Conservation (phyloP, 35 echinoderm and acorn worm genomes). For the Heliocidaris erythrogramma region DNA sequence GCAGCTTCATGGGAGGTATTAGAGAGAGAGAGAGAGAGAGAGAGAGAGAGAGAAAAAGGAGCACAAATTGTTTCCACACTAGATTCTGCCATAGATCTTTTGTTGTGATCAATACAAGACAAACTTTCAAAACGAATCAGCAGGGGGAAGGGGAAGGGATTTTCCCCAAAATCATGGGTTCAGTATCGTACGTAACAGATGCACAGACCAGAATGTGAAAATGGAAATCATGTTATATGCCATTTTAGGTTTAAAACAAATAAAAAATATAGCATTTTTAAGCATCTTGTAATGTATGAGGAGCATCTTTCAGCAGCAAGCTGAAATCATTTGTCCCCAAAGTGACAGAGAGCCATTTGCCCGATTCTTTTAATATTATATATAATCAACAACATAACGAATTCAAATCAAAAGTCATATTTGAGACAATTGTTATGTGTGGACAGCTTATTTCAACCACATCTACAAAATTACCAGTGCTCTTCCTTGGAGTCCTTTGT, state of each 20-base stretch:
- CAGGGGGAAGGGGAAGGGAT: background rate
- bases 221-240: too few species aligned
- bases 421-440: background rate
- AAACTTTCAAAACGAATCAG: background rate
- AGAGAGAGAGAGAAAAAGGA: background rate
- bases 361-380: background rate
- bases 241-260: too few species aligned
- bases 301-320: too few species aligned
- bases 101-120: background rate
- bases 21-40: background rate
- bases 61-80: background rate
- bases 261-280: too few species aligned
- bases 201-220: too few species aligned
- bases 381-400: too few species aligned
- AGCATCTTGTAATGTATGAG: too few species aligned
- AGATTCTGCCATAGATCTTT: background rate
- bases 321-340: too few species aligned
- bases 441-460: background rate
- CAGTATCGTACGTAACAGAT: background rate
- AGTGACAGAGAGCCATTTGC: too few species aligned
- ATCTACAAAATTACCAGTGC: background rate
- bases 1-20: background rate
- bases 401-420: background rate
- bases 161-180: background rate
- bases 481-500: background rate